Percentiles rank a stretch among this genome's conserved stretches.
Evolutionary conservation across 1,140 invertebrate genomes (phyloP).

Genomic region (Calephelis virginiensis): DNA sequence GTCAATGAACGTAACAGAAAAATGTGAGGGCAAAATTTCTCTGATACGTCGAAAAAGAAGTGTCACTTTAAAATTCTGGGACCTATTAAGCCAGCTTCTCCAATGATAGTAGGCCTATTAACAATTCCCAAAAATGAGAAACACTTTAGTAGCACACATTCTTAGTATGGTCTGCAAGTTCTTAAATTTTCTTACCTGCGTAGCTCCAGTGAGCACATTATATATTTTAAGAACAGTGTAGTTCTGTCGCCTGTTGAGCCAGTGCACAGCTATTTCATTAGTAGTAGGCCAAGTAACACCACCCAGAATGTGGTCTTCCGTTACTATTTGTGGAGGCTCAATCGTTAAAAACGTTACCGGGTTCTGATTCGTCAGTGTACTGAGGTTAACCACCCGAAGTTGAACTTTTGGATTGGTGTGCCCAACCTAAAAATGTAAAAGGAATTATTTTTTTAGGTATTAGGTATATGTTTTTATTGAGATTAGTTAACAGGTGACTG

Average conservation of each 20-base stretch:
- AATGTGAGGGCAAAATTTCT: no score
- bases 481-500: neutral
- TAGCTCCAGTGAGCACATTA: slow-evolving; percentile 45
- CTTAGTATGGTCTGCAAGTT: no score
- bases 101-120: no score
- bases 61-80: no score
- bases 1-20: no score
- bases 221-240: slow-evolving; percentile 66
- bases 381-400: slow-evolving; percentile 61
- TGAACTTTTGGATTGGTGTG: slow-evolving; percentile 65
- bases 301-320: slow-evolving; percentile 78
- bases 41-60: no score
- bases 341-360: slow-evolving; percentile 42
- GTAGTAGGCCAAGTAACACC: slow-evolving; percentile 88
- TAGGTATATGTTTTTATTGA: no score
- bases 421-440: slow-evolving; percentile 52
- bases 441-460: slow-evolving; percentile 17
- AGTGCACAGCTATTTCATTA: slow-evolving; percentile 85
- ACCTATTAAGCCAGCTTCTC: no score
- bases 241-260: slow-evolving; percentile 95
- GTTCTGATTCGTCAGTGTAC: slow-evolving; percentile 32
- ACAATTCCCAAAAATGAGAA: no score
- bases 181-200: slow-evolving; percentile 35
- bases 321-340: slow-evolving; percentile 68
- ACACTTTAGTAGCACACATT: no score